Evolutionary conservation across 2,113 vertebrate species (phyloP).

Genomic region (Poeciliopsis turrubarensis): DNA sequence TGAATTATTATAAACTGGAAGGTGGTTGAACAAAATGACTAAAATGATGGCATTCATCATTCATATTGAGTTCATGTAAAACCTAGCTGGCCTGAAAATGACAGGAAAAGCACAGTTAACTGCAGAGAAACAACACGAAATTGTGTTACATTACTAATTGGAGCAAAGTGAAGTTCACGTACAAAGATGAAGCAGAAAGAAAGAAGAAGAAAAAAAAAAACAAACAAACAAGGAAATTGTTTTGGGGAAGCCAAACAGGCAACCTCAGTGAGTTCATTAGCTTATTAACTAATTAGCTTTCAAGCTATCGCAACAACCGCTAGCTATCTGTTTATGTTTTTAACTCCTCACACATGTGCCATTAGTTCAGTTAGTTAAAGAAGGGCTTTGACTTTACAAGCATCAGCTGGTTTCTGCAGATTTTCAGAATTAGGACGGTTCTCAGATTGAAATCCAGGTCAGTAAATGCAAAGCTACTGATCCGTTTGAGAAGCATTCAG

Average conservation of each 20-base stretch:
- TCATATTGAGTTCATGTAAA: background rate
- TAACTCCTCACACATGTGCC: conserved; percentile 60
- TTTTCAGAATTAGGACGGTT: background rate
- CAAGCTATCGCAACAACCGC: conserved; percentile 40
- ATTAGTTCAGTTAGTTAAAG: conserved; percentile 3
- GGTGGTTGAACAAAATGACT: background rate
- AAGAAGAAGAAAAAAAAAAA: no score
- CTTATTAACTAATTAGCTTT: conserved; percentile 60
- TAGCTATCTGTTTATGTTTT: conserved; percentile 36
- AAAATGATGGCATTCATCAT: background rate
- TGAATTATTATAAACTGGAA: background rate
- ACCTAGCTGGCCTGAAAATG: conserved; percentile 15
- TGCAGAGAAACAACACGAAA: conserved; percentile 50
- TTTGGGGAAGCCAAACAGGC: conserved; percentile 57
- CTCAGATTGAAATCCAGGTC: background rate
- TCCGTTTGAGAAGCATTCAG: background rate
- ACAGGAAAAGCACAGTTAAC: conserved; percentile 30
- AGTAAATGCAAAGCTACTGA: background rate
- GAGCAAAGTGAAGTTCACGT: conserved; percentile 15
- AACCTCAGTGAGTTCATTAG: conserved; percentile 67
- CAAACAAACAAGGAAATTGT: conserved; percentile 22
- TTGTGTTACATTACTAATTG: conserved; percentile 40
- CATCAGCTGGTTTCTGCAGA: background rate
- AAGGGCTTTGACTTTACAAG: background rate
- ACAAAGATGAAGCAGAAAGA: conserved; percentile 13